Evolutionary conservation across 2,888 invertebrate species (phyloP).

Genomic region (Apeira syringaria): DNA sequence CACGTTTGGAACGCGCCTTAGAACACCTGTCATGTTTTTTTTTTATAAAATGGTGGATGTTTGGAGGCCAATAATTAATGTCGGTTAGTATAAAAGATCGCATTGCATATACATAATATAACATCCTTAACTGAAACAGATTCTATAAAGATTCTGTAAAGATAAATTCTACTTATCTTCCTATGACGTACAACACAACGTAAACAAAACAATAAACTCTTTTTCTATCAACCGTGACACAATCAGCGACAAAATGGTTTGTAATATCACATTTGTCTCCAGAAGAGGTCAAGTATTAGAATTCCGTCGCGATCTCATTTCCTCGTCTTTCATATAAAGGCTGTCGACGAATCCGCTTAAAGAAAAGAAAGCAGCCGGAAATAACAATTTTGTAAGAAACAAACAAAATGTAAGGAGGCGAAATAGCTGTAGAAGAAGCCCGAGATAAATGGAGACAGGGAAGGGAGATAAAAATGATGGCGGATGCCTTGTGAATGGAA

Average conservation of each 20-base stretch:
- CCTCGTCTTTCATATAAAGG: conserved; percentile 70
- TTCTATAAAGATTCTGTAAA: too few species aligned
- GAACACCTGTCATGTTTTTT: too few species aligned
- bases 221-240: conserved; percentile 14
- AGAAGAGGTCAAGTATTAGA: conserved; percentile 66
- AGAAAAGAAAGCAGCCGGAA: conserved; percentile 76
- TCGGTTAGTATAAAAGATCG: too few species aligned
- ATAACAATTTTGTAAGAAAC: conserved; percentile 80
- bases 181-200: too few species aligned
- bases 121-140: too few species aligned
- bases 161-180: too few species aligned
- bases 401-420: conserved; percentile 77
- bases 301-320: conserved; percentile 70
- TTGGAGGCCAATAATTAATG: too few species aligned
- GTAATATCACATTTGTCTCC: conserved; percentile 52
- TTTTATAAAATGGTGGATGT: too few species aligned
- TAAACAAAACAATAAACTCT: conserved; percentile 9
- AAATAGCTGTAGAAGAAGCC: conserved; percentile 66
- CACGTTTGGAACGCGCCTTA: too few species aligned
- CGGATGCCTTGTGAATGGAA: conserved; percentile 76
- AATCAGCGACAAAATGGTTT: conserved; percentile 48
- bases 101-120: too few species aligned
- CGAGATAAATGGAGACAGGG: conserved; percentile 76
- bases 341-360: conserved; percentile 72
- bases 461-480: conserved; percentile 82